Base-by-base conservation (phyloP, 2,113 vertebrate species). In the Apus apus region DNA sequence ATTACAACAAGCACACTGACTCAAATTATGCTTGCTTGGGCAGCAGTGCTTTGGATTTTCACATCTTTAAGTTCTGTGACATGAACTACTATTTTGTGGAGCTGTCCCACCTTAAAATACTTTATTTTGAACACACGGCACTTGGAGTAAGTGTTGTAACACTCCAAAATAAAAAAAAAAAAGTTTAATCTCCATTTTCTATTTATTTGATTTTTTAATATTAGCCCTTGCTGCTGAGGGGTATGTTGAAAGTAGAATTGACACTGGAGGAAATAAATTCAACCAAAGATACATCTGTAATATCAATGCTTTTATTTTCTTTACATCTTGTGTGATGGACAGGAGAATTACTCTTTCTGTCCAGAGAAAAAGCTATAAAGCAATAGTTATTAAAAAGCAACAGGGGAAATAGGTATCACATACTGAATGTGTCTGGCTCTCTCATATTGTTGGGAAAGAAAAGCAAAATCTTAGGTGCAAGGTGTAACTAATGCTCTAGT, bases 351-450 rank as follows among this genome's bases (percentile, higher is more conserved):
- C 70, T 90, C 58, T 89, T 93, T 75, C 89, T 91, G 34, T 79
- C 60, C 34, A 75, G 26, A 84, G 84, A 64, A 90, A 94, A 96
- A 95, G 66, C 62, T 85, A 60, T 83, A 85, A 72, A 94, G 51
- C 72, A 71, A n/a, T 51, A 95, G 76, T 95, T 97, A 94, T 96
- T 96, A 94, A 96, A 97, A 60, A 93, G 40, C 27, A 87, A 66
- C 38, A 85, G 48, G 34, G 32, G 73, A 90, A 95, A 90, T 57
- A 85, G 79, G 40, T 79, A 85, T 93, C 75, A 71, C 70, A 58
- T 58, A 36, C 62, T 21, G 50, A 88, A 93, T 77, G 56, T 89
- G 73, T 75, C 93, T 53, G 3, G 64, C 57, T 70, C 62, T 89
- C 62, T 68, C 50, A 56, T 79, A 76, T 77, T 66, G 1, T 14